phyloP scores from a whole-genome alignment of 1,140 invertebrate species.

The Microplitis demolitor region DNA sequence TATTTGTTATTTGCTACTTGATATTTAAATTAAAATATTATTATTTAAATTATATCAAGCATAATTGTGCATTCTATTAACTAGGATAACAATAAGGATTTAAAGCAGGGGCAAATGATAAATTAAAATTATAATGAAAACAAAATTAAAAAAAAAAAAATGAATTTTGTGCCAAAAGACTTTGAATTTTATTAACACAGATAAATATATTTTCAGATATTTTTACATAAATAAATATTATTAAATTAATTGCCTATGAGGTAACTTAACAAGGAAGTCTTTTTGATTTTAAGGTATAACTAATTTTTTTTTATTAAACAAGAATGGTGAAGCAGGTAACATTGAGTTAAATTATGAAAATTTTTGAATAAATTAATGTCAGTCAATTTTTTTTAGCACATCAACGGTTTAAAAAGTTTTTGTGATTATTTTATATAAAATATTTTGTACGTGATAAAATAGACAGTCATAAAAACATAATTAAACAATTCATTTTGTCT shows the following conservation, averaged over 20 bases:
- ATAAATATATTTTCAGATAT: slow-evolving; percentile 24
- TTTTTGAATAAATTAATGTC: background rate
- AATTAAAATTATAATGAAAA: slow-evolving; percentile 22
- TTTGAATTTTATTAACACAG: slow-evolving; percentile 50
- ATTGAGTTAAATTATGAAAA: background rate
- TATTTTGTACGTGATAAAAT: background rate
- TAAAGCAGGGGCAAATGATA: slow-evolving; percentile 35
- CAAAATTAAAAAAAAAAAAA: slow-evolving; percentile 24
- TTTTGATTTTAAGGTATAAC: background rate
- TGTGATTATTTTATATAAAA: background rate
- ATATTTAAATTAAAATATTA: background rate
- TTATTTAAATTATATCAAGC: background rate
- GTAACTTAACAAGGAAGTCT: background rate
- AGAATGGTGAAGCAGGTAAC: background rate
- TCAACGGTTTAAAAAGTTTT: background rate
- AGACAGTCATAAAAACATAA: background rate
- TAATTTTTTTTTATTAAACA: background rate
- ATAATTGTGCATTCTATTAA: background rate
- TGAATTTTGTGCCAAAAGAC: slow-evolving; percentile 44
- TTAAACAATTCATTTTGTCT: background rate
- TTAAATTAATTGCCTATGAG: background rate
- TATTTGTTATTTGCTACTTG: background rate
- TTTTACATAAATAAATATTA: slow-evolving; percentile 28
- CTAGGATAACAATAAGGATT: slow-evolving; percentile 27
- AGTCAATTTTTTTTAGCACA: background rate